Evolutionary conservation across 2,113 vertebrate genomes (phyloP).

Genomic region (Lutjanus erythropterus): DNA sequence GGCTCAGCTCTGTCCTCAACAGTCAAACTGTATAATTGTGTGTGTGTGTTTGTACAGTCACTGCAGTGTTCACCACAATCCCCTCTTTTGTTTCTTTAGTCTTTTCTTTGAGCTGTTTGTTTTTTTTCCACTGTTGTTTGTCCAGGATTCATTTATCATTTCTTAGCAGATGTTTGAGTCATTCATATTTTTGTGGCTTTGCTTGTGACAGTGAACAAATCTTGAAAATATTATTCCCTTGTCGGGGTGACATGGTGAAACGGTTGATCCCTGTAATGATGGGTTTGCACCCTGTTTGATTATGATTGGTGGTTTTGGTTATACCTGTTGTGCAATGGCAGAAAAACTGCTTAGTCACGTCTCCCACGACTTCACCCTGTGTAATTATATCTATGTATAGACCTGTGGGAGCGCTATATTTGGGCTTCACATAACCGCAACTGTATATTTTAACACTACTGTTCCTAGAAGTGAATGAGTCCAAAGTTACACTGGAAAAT

Average conservation of each 20-base stretch:
- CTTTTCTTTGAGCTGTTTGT: slow-evolving; percentile 40
- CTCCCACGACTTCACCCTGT: slow-evolving; percentile 39
- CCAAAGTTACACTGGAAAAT: slow-evolving; percentile 26
- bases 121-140: slow-evolving; percentile 51
- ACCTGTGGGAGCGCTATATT: slow-evolving; percentile 62
- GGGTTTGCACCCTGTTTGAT: slow-evolving; percentile 55
- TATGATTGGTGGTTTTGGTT: slow-evolving; percentile 63
- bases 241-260: slow-evolving; percentile 39
- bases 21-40: slow-evolving; percentile 10
- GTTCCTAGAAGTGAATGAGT: slow-evolving; percentile 42
- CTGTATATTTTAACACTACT: slow-evolving; percentile 32
- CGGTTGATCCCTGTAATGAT: slow-evolving; percentile 66
- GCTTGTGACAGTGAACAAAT: slow-evolving; percentile 49
- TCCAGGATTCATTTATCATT: slow-evolving; percentile 19
- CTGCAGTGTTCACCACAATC: slow-evolving; percentile 13
- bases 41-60: slow-evolving; percentile 18
- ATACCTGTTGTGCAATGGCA: slow-evolving; percentile 40
- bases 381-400: slow-evolving; percentile 73
- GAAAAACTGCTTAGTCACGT: slow-evolving; percentile 55
- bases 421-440: slow-evolving; percentile 34
- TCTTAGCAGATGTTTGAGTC: slow-evolving; percentile 52
- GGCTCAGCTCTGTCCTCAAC: slow-evolving; percentile 33
- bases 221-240: slow-evolving; percentile 68
- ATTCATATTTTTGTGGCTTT: slow-evolving; percentile 64
- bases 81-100: slow-evolving; percentile 28